Conservation (phyloP, 2,113 vertebrate species). For the Hiodon tergisus region DNA sequence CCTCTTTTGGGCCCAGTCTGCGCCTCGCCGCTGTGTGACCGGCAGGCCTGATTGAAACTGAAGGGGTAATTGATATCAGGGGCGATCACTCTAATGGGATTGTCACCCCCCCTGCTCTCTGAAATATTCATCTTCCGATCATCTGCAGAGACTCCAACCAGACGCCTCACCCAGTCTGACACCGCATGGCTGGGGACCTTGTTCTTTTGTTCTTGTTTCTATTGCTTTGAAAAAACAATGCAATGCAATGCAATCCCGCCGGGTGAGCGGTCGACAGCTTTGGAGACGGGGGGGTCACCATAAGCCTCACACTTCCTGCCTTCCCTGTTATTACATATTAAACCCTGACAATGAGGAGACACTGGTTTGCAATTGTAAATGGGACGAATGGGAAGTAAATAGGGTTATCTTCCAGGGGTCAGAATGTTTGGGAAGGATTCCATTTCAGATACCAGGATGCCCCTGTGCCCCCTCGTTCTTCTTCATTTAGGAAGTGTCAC, state of each 20-base stretch:
- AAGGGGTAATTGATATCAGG: conserved; percentile 71
- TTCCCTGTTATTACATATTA: conserved; percentile 38
- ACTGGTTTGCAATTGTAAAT: conserved; percentile 8
- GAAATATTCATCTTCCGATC: conserved; percentile 62
- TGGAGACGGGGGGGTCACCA: conserved; percentile 47
- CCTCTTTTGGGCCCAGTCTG: conserved; percentile 37
- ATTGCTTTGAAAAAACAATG: background rate
- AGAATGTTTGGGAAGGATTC: conserved; percentile 22
- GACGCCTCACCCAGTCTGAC: conserved; percentile 49
- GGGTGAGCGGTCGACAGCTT: conserved; percentile 35
- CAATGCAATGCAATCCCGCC: conserved; percentile 46
- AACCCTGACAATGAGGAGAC: conserved; percentile 12
- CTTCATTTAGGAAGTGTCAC: conserved; percentile 29
- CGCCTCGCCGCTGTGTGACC: conserved; percentile 19
- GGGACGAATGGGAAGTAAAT: conserved; percentile 28
- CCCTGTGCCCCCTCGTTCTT: conserved; percentile 6
- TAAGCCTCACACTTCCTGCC: conserved; percentile 34
- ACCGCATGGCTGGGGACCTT: conserved; percentile 28
- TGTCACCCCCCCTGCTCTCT: conserved; percentile 64
- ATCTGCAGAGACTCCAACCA: conserved; percentile 49
- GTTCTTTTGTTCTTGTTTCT: conserved; percentile 34
- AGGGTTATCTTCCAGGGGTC: conserved; percentile 30
- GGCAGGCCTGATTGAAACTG: conserved; percentile 59
- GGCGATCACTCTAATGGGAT: conserved; percentile 63
- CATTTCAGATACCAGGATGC: background rate